These are phyloP conservation scores for Lycaena phlaeas DNA, from an alignment of 2,888 invertebrate genomes.

Conservation along the genomic window DNA sequence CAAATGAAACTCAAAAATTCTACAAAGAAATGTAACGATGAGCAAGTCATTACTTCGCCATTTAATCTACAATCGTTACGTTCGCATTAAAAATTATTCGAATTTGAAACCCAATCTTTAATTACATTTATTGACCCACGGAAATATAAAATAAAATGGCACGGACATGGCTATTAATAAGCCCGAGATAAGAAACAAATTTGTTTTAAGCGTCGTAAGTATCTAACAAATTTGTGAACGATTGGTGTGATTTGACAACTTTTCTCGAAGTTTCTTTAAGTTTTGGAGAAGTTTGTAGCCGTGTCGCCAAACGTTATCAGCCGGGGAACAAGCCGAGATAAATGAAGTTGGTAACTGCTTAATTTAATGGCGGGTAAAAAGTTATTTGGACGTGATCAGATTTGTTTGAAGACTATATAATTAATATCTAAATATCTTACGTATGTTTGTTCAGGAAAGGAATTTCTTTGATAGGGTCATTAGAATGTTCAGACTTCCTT, in stretches of 20 bases:
- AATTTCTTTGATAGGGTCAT: too few species aligned
- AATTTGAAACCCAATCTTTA: too few species aligned
- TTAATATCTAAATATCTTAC: not conserved
- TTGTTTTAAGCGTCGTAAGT: constrained; percentile 63
- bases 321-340: constrained; percentile 67
- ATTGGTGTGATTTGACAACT: constrained; percentile 65
- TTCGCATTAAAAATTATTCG: too few species aligned
- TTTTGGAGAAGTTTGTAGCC: constrained; percentile 48
- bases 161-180: constrained; percentile 10
- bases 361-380: constrained; percentile 65
- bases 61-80: too few species aligned
- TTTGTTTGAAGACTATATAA: constrained; percentile 4
- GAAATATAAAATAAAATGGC: not conserved
- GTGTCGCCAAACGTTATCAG: constrained; percentile 63
- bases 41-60: too few species aligned
- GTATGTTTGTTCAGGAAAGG: too few species aligned
- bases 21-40: too few species aligned
- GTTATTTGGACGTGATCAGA: constrained; percentile 58
- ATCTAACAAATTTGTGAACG: constrained; percentile 60
- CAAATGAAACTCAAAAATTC: too few species aligned
- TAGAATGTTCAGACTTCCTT: too few species aligned
- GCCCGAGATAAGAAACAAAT: constrained; percentile 44
- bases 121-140: too few species aligned
- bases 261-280: constrained; percentile 49
- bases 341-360: constrained; percentile 68